Base-by-base conservation (phyloP, 2,888 invertebrate genomes). In the Eucera pruinosa region DNA sequence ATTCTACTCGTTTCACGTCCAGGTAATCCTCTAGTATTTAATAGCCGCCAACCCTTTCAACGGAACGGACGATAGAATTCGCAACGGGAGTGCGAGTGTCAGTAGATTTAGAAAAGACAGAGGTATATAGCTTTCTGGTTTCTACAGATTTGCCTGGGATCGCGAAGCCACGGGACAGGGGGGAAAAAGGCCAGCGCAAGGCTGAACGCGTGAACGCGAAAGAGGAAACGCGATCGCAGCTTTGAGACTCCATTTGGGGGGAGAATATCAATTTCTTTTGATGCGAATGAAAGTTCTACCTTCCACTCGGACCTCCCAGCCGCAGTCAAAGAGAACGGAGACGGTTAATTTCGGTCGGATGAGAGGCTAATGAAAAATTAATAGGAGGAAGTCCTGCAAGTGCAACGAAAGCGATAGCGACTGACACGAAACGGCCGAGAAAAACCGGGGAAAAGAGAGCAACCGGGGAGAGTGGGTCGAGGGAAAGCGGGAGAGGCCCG, bases 401-500 rank as follows among this genome's bases (percentile, higher is more conserved):
- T 43, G 39, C 62, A n/a, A 43, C 18, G 43, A 33, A 30, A 60
- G 11, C 47, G 57, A 58, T 47, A 43, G 30, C 43, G 43, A 18
- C 18, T 11, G 64, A 11, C 15, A 13, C 33, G 33, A 23, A 20
- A 7, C 18, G 6, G 3, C 15, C 5, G 2, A 25, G 2, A 11
- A 25, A 57, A 25, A 13, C 15, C n/a, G 18, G 27, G 20, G 23
- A 66, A 70, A 75, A 66, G 57, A 52, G 77, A 61, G 45, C n/a
- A 55, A 36, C 58, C 54, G 70, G 47, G 67, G 52, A 57, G 62
- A 54, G 54, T 61, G 61, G 45, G 61, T 39, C 47, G 71, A 81
- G 65, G 80, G 66, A 78, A 62, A 75, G 82, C 75, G 71, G 70
- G 67, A 66, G 72, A 68, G 82, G 78, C 75, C 87, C 73, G 82